A percentile compares a stretch with the other conserved stretches of the same genome.
phyloP scores from a whole-genome alignment of 2,113 vertebrate genomes.

The Chionomys nivalis region DNA sequence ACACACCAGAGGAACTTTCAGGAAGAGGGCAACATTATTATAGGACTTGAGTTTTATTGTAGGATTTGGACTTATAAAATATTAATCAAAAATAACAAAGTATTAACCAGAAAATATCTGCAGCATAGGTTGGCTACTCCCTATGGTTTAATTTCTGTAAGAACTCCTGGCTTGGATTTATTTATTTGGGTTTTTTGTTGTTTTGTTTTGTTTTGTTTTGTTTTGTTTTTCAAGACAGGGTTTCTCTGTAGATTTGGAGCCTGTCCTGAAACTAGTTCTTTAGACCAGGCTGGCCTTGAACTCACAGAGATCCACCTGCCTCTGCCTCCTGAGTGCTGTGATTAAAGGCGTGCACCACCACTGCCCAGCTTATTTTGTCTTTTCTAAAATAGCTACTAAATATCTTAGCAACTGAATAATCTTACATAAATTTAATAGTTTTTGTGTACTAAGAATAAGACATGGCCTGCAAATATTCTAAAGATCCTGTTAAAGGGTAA shows the following conservation, averaged over 20 bases:
- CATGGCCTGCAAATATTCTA: conserved; percentile 29
- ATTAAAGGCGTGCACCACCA: no score
- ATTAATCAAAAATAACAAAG: neutral
- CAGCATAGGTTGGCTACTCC: neutral
- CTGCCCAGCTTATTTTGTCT: neutral
- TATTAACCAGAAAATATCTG: neutral
- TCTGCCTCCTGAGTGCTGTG: no score
- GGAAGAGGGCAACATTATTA: neutral
- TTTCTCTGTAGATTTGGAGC: no score
- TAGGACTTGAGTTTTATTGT: neutral
- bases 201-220: no score
- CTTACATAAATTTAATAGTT: conserved; percentile 33
- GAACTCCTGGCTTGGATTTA: neutral
- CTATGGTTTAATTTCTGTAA: conserved; percentile 23
- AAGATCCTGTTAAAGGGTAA: neutral
- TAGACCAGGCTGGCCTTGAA: no score
- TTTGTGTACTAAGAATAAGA: conserved; percentile 34
- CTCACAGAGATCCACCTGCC: no score
- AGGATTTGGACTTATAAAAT: conserved; percentile 13
- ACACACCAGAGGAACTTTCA: neutral
- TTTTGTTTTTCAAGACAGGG: no score
- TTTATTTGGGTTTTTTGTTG: neutral
- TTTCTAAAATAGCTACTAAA: conserved; percentile 6
- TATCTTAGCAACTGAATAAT: conserved; percentile 8
- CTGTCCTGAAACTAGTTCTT: no score